Percentiles rank a stretch among this genome's conserved stretches.
phyloP scores from a whole-genome alignment of 2,113 vertebrate genomes.

The Podilymbus podiceps region DNA sequence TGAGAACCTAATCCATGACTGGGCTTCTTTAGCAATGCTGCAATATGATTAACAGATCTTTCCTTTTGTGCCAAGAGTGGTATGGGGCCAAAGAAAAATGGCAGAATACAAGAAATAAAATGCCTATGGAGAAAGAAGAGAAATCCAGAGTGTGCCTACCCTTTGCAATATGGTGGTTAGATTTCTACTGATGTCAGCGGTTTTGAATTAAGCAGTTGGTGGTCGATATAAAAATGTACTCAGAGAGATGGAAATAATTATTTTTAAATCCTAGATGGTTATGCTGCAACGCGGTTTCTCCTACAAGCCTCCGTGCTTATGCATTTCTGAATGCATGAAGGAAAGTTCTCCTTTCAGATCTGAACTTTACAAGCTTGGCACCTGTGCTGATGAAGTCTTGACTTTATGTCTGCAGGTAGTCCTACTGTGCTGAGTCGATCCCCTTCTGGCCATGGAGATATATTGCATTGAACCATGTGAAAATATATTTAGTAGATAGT shows the following conservation, averaged over 20 bases:
- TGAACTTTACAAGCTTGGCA: neutral
- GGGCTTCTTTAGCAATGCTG: neutral
- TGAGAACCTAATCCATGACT: neutral
- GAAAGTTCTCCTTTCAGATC: neutral
- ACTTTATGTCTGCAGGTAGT: neutral
- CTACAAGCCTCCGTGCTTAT: neutral
- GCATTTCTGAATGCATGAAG: neutral
- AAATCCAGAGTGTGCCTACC: neutral
- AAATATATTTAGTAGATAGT: neutral
- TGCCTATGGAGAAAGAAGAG: neutral
- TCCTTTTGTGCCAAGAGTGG: neutral
- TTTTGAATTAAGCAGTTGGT: neutral
- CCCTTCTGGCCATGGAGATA: neutral
- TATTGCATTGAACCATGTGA: neutral
- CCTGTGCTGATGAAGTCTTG: neutral
- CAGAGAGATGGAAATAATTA: neutral
- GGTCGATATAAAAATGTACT: neutral
- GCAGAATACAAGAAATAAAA: neutral
- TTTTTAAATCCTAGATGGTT: neutral
- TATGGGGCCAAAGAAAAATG: neutral
- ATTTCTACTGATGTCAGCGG: neutral
- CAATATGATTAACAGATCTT: neutral
- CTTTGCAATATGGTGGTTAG: neutral
- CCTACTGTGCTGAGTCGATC: neutral
- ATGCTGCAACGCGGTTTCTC: neutral